A percentile compares a stretch with the other conserved stretches of the same genome.
phyloP scores from a whole-genome alignment of 2,113 vertebrate species.

The Prionailurus bengalensis region DNA sequence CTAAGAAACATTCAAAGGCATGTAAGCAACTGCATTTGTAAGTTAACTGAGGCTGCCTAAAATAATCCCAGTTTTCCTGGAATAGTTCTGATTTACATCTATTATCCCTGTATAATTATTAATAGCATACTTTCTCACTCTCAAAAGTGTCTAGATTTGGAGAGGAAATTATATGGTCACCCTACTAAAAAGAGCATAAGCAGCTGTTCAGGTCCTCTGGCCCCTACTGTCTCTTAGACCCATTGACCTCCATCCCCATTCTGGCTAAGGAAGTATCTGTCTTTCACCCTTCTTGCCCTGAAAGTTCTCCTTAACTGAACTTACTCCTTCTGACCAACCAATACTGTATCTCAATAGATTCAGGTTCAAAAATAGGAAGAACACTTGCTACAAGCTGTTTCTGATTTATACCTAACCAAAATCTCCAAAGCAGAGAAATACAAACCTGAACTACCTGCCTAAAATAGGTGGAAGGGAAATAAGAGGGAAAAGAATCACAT shows the following conservation, averaged over 20 bases:
- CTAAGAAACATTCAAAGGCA: conserved; percentile 43
- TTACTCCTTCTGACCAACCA: background rate
- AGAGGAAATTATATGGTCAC: background rate
- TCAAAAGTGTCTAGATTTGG: background rate
- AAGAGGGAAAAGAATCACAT: background rate
- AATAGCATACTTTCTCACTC: conserved; percentile 2
- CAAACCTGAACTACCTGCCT: background rate
- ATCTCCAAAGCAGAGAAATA: conserved; percentile 11
- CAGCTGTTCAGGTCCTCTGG: background rate
- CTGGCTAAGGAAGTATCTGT: background rate
- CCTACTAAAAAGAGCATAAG: background rate
- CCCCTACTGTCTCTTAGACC: background rate
- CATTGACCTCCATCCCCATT: background rate
- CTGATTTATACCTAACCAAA: background rate
- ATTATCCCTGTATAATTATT: conserved; percentile 3
- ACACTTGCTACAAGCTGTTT: background rate
- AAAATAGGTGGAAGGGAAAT: background rate
- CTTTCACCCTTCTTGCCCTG: background rate
- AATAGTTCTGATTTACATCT: background rate
- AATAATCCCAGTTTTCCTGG: conserved; percentile 28
- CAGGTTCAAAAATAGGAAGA: background rate
- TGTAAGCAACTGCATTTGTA: conserved; percentile 38
- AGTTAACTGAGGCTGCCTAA: conserved; percentile 21
- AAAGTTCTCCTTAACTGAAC: background rate
- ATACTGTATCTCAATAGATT: background rate